Evolutionary conservation across 2,113 vertebrate genomes (phyloP).

Genomic region (Ammodytes dubius): DNA sequence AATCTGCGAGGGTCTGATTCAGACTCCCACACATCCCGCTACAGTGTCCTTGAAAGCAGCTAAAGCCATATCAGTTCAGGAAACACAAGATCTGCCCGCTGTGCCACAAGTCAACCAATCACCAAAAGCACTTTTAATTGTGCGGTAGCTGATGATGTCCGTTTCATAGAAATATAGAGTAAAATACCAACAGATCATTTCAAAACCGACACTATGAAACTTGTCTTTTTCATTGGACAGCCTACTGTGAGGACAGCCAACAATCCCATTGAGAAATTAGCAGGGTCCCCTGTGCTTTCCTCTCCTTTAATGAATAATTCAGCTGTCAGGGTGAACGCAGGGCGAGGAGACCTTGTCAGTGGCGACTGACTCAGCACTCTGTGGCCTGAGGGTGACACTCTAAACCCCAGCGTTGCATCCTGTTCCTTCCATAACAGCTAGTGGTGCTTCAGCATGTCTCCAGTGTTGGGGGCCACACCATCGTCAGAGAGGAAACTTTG

Average conservation of each 20-base stretch:
- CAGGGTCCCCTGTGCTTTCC: constrained; percentile 75
- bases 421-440: constrained; percentile 49
- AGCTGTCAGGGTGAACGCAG: constrained; percentile 75
- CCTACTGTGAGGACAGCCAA: constrained; percentile 77
- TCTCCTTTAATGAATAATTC: constrained; percentile 83
- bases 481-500: constrained; percentile 7
- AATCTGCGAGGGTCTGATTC: constrained; percentile 75
- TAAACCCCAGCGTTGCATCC: constrained; percentile 66
- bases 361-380: constrained; percentile 79
- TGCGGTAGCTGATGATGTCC: constrained; percentile 43
- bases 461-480: constrained; percentile 22
- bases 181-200: constrained; percentile 64
- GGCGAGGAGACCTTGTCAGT: constrained; percentile 73
- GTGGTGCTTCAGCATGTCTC: constrained; percentile 24
- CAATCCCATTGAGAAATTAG: constrained; percentile 84
- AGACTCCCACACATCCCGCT: constrained; percentile 58
- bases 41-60: constrained; percentile 75
- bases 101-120: constrained; percentile 62
- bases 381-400: constrained; percentile 74
- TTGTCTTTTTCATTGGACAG: constrained; percentile 51
- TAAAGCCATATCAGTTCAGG: constrained; percentile 57
- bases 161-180: constrained; percentile 61
- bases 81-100: constrained; percentile 59
- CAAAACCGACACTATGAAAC: constrained; percentile 27
- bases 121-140: constrained; percentile 60